Conservation (phyloP, 2,888 invertebrate genomes). For the Corythucha ciliata region DNA sequence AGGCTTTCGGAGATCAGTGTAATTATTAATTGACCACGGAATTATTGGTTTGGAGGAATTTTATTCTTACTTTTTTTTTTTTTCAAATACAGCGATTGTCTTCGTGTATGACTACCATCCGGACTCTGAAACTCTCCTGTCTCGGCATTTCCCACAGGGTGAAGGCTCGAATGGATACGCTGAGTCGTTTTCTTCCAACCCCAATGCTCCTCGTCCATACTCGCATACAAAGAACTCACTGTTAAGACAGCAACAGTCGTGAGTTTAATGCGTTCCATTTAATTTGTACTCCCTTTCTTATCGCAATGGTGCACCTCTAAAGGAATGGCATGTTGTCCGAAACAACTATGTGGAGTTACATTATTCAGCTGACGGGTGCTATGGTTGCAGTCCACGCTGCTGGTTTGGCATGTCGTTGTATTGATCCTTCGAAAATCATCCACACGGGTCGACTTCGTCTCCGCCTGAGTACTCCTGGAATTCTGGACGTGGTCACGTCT, state of each 20-base stretch:
- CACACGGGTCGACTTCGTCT: constrained; percentile 63
- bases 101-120: constrained; percentile 96
- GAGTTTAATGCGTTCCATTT: constrained; percentile 14
- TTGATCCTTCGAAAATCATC: constrained; percentile 89
- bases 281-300: not conserved
- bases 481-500: constrained; percentile 69
- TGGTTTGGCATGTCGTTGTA: constrained; percentile 65
- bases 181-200: constrained; percentile 76
- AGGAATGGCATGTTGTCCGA: constrained; percentile 70
- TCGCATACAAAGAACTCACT: constrained; percentile 75
- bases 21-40: constrained; percentile 41
- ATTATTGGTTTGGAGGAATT: not conserved
- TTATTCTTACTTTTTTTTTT: constrained; percentile 12
- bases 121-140: constrained; percentile 75
- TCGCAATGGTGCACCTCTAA: constrained; percentile 7
- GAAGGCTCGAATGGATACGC: constrained; percentile 54
- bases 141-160: constrained; percentile 65
- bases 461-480: constrained; percentile 69
- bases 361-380: constrained; percentile 87
- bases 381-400: constrained; percentile 79
- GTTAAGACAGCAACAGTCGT: constrained; percentile 57
- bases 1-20: constrained; percentile 94
- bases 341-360: constrained; percentile 85
- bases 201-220: constrained; percentile 67
- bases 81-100: constrained; percentile 80